These are phyloP conservation scores for Hypena proboscidalis DNA, from an alignment of 2,888 invertebrate species.

Conservation along the genomic window DNA sequence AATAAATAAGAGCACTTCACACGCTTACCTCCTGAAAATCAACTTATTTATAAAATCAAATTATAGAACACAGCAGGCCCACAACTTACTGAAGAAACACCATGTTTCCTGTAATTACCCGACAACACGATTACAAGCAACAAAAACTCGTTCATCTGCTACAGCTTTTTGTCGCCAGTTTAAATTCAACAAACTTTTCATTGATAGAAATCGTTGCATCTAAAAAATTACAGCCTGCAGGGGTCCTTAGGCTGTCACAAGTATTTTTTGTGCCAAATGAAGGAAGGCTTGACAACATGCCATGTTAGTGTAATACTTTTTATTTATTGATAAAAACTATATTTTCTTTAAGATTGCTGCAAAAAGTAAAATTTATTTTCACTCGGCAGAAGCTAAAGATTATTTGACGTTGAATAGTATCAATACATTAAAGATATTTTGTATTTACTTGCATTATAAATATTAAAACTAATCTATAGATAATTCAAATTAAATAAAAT, in stretches of 20 bases:
- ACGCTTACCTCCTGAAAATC: not conserved
- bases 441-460: too few species aligned
- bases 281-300: constrained; percentile 8
- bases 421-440: too few species aligned
- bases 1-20: too few species aligned
- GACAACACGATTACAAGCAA: constrained; percentile 1
- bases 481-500: too few species aligned
- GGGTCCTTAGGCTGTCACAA: constrained; percentile 8
- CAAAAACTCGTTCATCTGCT: not conserved
- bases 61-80: not conserved
- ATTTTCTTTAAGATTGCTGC: too few species aligned
- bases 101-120: constrained; percentile 4
- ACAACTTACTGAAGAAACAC: not conserved
- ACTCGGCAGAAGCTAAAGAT: too few species aligned
- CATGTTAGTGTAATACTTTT: constrained; percentile 1
- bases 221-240: constrained; percentile 12
- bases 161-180: constrained; percentile 3
- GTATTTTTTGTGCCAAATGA: constrained; percentile 8
- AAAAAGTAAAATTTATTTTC: too few species aligned
- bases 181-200: constrained; percentile 9
- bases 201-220: constrained; percentile 17
- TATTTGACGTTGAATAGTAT: too few species aligned
- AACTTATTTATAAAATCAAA: not conserved
- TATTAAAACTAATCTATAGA: too few species aligned
- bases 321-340: constrained; percentile 6